A percentile compares a stretch with the other conserved stretches of the same genome.
Evolutionary conservation across 2,888 invertebrate genomes (phyloP).

Genomic region (Andrena fulva): DNA sequence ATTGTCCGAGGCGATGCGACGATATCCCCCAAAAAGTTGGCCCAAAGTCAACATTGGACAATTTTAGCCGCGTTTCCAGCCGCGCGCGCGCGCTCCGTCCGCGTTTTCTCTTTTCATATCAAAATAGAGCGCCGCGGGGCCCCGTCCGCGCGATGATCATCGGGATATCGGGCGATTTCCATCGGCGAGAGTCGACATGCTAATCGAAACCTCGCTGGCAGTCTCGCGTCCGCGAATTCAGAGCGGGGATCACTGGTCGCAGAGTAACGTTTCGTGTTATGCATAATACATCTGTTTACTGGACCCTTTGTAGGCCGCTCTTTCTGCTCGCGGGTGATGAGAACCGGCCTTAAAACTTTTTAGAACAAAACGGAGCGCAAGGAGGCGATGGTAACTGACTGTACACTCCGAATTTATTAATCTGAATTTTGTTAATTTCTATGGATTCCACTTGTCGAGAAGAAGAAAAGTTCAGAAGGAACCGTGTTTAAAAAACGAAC

Average conservation of each 20-base stretch:
- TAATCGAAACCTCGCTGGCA: slow-evolving; percentile 12
- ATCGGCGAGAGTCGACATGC: neutral
- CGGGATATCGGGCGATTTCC: slow-evolving; percentile 23
- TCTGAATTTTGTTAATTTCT: no score
- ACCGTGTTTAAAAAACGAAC: no score
- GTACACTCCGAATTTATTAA: no score
- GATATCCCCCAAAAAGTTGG: slow-evolving; percentile 19
- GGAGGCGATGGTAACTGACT: neutral
- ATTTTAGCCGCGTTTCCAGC: slow-evolving; percentile 24
- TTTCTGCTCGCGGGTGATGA: slow-evolving; percentile 4
- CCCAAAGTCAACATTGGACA: slow-evolving; percentile 22
- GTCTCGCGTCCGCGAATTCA: neutral
- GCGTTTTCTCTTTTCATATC: slow-evolving; percentile 16
- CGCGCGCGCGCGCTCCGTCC: neutral
- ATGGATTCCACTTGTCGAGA: no score
- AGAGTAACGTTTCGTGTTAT: slow-evolving; percentile 29
- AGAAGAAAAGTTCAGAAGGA: no score
- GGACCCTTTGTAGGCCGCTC: slow-evolving; percentile 44
- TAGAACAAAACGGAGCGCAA: neutral
- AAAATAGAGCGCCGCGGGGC: slow-evolving; percentile 44
- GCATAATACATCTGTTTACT: slow-evolving; percentile 50
- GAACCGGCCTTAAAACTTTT: slow-evolving; percentile 33
- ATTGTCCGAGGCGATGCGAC: neutral
- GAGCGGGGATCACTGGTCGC: neutral
- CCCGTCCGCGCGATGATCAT: slow-evolving; percentile 41